Conservation (phyloP, 2,888 invertebrate species). For the Drosophila subsilvestris region DNA sequence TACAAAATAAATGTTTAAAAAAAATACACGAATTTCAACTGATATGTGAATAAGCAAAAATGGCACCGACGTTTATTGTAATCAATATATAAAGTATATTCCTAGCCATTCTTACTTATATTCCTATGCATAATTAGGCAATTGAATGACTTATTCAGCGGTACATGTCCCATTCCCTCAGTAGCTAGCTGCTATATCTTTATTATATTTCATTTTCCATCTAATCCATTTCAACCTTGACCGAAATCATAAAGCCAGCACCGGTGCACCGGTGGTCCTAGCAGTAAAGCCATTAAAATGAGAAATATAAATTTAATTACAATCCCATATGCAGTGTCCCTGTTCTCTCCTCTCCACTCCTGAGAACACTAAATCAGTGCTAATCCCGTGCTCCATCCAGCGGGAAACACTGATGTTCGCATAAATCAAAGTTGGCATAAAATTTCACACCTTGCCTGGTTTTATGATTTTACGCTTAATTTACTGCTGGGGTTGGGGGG, state of each 20-base stretch:
- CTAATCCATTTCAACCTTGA: constrained; percentile 23
- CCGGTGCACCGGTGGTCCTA: constrained; percentile 23
- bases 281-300: constrained; percentile 42
- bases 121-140: too few species aligned
- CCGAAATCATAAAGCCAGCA: constrained; percentile 26
- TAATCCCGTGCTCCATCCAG: constrained; percentile 44
- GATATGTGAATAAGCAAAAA: too few species aligned
- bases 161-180: too few species aligned
- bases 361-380: constrained; percentile 50
- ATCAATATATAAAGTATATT: too few species aligned
- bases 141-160: too few species aligned
- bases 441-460: constrained; percentile 79
- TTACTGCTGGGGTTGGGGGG: constrained; percentile 61
- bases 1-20: too few species aligned
- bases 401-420: constrained; percentile 51
- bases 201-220: neutral
- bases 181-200: neutral
- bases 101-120: too few species aligned
- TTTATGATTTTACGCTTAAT: constrained; percentile 77
- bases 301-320: constrained; percentile 65
- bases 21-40: too few species aligned
- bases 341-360: constrained; percentile 12
- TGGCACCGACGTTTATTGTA: too few species aligned
- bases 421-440: constrained; percentile 75
- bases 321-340: constrained; percentile 52